These are phyloP conservation scores for Nebria brevicollis DNA, from an alignment of 2,888 invertebrate genomes.

Conservation along the genomic window DNA sequence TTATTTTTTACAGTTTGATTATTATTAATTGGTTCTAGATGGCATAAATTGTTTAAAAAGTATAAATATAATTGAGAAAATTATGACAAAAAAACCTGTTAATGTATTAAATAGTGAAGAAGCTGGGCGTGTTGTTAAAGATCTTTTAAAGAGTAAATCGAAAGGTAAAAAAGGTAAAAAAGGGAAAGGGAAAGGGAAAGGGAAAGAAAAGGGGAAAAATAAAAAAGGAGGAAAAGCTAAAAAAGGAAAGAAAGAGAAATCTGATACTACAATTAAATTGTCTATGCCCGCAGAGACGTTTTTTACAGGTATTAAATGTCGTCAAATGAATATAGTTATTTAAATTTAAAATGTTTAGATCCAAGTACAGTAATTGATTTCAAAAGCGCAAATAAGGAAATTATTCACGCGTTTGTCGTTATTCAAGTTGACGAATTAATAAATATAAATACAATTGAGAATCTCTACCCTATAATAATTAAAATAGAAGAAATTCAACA, in stretches of 20 bases:
- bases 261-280: conserved; percentile 42
- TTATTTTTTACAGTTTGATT: not conserved
- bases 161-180: conserved; percentile 27
- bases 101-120: conserved; percentile 24
- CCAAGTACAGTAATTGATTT: conserved; percentile 47
- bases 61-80: conserved; percentile 48
- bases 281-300: conserved; percentile 51
- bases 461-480: conserved; percentile 51
- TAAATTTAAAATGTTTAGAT: conserved; percentile 33
- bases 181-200: conserved; percentile 42
- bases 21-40: not conserved
- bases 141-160: conserved; percentile 21
- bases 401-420: conserved; percentile 48
- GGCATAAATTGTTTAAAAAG: not conserved
- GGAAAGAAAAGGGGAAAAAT: conserved; percentile 40
- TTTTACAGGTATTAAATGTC: conserved; percentile 50
- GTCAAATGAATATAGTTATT: not conserved
- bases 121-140: conserved; percentile 16
- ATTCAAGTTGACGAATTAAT: conserved; percentile 50
- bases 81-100: conserved; percentile 24
- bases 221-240: conserved; percentile 40
- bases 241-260: conserved; percentile 37
- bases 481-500: conserved; percentile 51
- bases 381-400: conserved; percentile 33
- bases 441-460: conserved; percentile 48